Evolutionary conservation across 2,113 vertebrate genomes (phyloP).

Genomic region (Laticauda colubrina): DNA sequence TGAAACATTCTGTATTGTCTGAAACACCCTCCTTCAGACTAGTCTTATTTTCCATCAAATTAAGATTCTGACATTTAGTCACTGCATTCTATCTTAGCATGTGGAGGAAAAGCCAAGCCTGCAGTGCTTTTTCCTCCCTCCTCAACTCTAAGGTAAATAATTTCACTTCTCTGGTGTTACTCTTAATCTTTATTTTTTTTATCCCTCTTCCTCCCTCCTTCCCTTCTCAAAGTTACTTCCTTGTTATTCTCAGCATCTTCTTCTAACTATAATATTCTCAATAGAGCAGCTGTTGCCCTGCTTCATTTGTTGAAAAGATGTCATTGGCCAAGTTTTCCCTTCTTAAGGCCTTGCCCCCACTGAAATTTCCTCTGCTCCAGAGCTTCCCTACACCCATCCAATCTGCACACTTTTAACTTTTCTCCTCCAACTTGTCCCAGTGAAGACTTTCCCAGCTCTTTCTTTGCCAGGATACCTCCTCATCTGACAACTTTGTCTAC

Average conservation of each 20-base stretch:
- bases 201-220: neutral
- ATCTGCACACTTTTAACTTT: neutral
- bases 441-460: neutral
- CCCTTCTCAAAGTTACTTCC: neutral
- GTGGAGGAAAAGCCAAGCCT: neutral
- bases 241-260: neutral
- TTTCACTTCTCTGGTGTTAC: neutral
- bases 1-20: neutral
- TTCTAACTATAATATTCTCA: neutral
- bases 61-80: neutral
- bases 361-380: neutral
- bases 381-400: neutral
- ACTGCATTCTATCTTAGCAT: neutral
- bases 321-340: neutral
- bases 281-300: neutral
- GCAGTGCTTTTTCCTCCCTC: neutral
- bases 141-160: neutral
- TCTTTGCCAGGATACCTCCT: neutral
- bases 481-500: neutral
- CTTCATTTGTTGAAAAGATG: neutral
- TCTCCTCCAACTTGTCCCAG: neutral
- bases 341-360: neutral
- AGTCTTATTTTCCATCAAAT: neutral
- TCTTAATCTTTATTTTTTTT: neutral
- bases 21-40: neutral